Conservation (phyloP, 2,888 invertebrate species). For the Drosophila longiperda region DNA sequence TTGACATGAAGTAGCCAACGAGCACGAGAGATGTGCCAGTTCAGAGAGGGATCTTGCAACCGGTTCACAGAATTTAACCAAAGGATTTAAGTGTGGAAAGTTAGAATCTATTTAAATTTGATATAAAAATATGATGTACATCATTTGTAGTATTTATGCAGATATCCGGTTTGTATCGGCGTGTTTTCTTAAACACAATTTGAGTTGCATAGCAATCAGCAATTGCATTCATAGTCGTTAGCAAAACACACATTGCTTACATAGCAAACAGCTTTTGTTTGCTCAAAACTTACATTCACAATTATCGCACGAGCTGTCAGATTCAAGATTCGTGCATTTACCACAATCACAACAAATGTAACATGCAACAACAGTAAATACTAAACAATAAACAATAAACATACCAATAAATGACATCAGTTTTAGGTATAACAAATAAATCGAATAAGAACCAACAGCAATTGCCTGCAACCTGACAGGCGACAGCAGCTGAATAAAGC, state of each 20-base stretch:
- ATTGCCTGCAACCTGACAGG: constrained; percentile 55
- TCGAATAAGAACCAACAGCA: constrained; percentile 33
- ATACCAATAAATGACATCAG: constrained; percentile 68
- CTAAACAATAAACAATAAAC: constrained; percentile 68
- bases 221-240: background rate
- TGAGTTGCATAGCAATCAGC: constrained; percentile 5
- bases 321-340: constrained; percentile 47
- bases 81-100: background rate
- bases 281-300: constrained; percentile 39
- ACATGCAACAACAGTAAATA: constrained; percentile 32
- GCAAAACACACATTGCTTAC: background rate
- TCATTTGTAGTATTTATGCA: background rate
- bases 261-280: constrained; percentile 33
- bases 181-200: background rate
- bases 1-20: constrained; percentile 11
- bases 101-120: background rate
- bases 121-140: background rate
- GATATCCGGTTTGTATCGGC: background rate
- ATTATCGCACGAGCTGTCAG: constrained; percentile 48
- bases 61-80: background rate
- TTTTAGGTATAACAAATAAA: constrained; percentile 61
- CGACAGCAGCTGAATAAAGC: constrained; percentile 43
- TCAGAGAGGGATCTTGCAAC: background rate
- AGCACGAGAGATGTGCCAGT: constrained; percentile 1
- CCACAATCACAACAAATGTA: constrained; percentile 18